A percentile compares a stretch with the other conserved stretches of the same genome.
phyloP scores from a whole-genome alignment of 2,888 invertebrate genomes.

The Watsonalla cultraria region DNA sequence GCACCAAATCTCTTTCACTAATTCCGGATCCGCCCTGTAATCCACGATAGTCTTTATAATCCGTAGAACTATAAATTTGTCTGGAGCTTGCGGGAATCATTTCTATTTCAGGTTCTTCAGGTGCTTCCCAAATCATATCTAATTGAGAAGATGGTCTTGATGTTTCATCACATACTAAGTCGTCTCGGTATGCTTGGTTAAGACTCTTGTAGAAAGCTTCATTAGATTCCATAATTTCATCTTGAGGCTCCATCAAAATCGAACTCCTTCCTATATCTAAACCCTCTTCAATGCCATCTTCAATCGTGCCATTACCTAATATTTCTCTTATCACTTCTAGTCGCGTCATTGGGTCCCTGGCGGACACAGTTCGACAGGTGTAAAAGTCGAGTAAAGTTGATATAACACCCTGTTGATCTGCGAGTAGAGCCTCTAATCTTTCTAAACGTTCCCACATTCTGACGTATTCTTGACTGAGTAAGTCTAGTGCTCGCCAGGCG shows the following conservation, averaged over 20 bases:
- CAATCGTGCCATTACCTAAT: slow-evolving; percentile 81
- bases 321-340: slow-evolving; percentile 82
- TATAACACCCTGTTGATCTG: slow-evolving; percentile 94
- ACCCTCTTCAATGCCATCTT: slow-evolving; percentile 83
- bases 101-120: slow-evolving; percentile 83
- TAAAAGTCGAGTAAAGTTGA: slow-evolving; percentile 91
- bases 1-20: slow-evolving; percentile 87
- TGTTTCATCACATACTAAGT: slow-evolving; percentile 81
- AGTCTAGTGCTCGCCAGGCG: slow-evolving; percentile 94
- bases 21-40: slow-evolving; percentile 83
- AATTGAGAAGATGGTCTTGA: slow-evolving; percentile 85
- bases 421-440: slow-evolving; percentile 90
- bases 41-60: slow-evolving; percentile 88
- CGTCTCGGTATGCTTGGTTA: slow-evolving; percentile 92
- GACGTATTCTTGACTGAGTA: slow-evolving; percentile 94
- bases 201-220: slow-evolving; percentile 93
- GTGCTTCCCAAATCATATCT: slow-evolving; percentile 93
- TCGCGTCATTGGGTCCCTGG: slow-evolving; percentile 73
- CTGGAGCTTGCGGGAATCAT: slow-evolving; percentile 76
- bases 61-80: slow-evolving; percentile 85
- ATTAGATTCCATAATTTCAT: slow-evolving; percentile 83
- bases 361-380: slow-evolving; percentile 72
- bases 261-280: slow-evolving; percentile 75
- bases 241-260: slow-evolving; percentile 59
- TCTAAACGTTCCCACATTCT: slow-evolving; percentile 96